Evolutionary conservation across 2,888 invertebrate genomes (phyloP).

Genomic region (Bursaphelenchus okinawaensis): DNA sequence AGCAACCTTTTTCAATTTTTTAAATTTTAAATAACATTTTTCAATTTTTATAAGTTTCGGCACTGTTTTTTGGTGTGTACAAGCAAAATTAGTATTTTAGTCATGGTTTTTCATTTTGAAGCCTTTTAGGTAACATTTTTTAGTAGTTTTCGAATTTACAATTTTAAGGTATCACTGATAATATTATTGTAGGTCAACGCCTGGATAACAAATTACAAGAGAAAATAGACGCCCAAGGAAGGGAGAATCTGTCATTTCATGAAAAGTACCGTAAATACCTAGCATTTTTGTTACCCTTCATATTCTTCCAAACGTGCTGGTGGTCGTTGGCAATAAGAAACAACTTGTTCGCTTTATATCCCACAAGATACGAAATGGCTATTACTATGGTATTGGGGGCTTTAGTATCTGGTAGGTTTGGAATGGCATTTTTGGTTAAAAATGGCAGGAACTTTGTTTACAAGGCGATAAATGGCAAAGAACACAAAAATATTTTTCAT

Average conservation of each 20-base stretch:
- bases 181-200: constrained; percentile 25
- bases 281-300: constrained; percentile 26
- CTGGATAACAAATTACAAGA: constrained; percentile 21
- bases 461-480: constrained; percentile 6
- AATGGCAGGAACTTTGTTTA: constrained; percentile 8
- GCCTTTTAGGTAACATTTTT: too few relatives aligned
- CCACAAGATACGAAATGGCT: constrained; percentile 32
- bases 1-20: too few relatives aligned
- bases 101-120: too few relatives aligned
- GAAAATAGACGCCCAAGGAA: constrained; percentile 23
- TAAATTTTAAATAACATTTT: too few relatives aligned
- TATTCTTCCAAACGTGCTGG: constrained; percentile 28
- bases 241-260: constrained; percentile 7
- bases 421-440: not conserved
- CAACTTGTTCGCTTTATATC: constrained; percentile 31
- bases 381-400: constrained; percentile 36
- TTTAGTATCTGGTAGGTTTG: constrained; percentile 29
- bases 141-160: too few relatives aligned
- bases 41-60: too few relatives aligned
- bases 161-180: not conserved
- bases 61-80: too few relatives aligned
- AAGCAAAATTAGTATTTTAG: too few relatives aligned
- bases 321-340: constrained; percentile 33
- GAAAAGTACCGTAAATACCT: constrained; percentile 27
- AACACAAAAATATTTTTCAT: too few relatives aligned